Base-by-base conservation (phyloP, 2,797 vertebrate genomes). In the Echiichthys vipera region DNA sequence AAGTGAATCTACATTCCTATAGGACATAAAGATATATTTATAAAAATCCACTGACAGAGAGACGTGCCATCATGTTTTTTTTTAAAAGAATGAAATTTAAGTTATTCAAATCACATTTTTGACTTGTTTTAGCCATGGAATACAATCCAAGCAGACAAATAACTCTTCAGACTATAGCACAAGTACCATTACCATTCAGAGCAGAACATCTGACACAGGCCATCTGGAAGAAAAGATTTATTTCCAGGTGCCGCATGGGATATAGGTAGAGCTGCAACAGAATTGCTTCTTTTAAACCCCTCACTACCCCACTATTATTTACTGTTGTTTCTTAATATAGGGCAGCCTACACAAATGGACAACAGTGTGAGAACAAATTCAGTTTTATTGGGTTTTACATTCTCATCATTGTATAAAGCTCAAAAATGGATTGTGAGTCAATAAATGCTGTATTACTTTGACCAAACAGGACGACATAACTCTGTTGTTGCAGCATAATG, bases 391-490 rank as follows among this genome's bases (percentile, higher is more conserved):
- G 37, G 42, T 63, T 65, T 84, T 53, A 63, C 46, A 65, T 47
- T 53, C 36, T 58, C 36, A 46, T 59, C 71, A 64, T 50, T 56
- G 50, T 79, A 58, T 40, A 22, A 62, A 37, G 47, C 34, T 70
- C 22, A 32, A 42, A 68, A 80, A 70, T 49, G 57, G 78, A 79
- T 80, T 39, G 53, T 3, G 30, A 86, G 54, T 69, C 20, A 5
- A 66, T 83, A 78, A 83, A 84, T 76, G 66, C 57, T 40, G 42
- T 24, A 49, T 54, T 29, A 5, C 56, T 61, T 81, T 73, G 62
- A 45, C 63, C 47, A 50, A 75, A 71, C 29, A 58, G 39, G 27
- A 51, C 7, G 24, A 54, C 71, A 64, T 84, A 71, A 74, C 74
- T 80, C 54, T 80, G 58, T 47, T 68, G 56, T 47, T 53, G 59